Percentiles rank a stretch among this genome's conserved stretches.
phyloP scores from a whole-genome alignment of 2,888 invertebrate genomes.

The Rhorus exstirpatorius region DNA sequence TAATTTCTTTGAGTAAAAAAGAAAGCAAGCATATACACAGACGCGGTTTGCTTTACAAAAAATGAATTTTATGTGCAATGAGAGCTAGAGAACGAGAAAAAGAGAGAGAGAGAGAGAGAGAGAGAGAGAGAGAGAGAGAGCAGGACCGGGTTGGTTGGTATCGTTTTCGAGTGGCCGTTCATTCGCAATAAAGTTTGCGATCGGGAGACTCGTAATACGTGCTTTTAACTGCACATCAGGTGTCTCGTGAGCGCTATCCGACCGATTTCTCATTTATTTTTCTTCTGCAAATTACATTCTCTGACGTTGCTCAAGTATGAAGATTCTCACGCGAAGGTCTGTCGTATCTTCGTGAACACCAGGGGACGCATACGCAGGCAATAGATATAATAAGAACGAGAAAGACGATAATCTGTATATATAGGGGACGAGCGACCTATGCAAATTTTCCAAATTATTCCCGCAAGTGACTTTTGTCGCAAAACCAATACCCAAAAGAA shows the following conservation, averaged over 20 bases:
- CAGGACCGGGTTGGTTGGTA: slow-evolving; percentile 43
- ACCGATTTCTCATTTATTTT: slow-evolving; percentile 40
- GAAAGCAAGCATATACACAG: background rate
- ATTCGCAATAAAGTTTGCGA: slow-evolving; percentile 67
- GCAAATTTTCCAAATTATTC: slow-evolving; percentile 63
- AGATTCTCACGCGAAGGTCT: slow-evolving; percentile 58
- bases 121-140: background rate
- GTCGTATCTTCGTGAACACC: slow-evolving; percentile 29
- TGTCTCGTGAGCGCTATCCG: slow-evolving; percentile 57
- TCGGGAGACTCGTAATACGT: slow-evolving; percentile 69
- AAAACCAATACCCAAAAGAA: slow-evolving; percentile 8
- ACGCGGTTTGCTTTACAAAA: slow-evolving; percentile 48
- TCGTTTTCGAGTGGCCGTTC: slow-evolving; percentile 64
- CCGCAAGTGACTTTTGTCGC: slow-evolving; percentile 12
- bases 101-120: background rate
- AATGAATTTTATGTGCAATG: slow-evolving; percentile 51
- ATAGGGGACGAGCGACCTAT: slow-evolving; percentile 64
- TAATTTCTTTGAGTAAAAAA: slow-evolving; percentile 18
- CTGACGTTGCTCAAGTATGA: slow-evolving; percentile 48
- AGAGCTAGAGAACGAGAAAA: slow-evolving; percentile 19
- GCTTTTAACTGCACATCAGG: slow-evolving; percentile 69
- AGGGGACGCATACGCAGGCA: slow-evolving; percentile 2
- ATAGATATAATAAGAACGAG: slow-evolving; percentile 41
- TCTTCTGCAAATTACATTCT: background rate
- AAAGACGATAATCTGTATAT: slow-evolving; percentile 56